Evolutionary conservation across 1,140 invertebrate species (phyloP), one percentile per base, ranked within the genome.

Genomic region (Heliconius himera): DNA sequence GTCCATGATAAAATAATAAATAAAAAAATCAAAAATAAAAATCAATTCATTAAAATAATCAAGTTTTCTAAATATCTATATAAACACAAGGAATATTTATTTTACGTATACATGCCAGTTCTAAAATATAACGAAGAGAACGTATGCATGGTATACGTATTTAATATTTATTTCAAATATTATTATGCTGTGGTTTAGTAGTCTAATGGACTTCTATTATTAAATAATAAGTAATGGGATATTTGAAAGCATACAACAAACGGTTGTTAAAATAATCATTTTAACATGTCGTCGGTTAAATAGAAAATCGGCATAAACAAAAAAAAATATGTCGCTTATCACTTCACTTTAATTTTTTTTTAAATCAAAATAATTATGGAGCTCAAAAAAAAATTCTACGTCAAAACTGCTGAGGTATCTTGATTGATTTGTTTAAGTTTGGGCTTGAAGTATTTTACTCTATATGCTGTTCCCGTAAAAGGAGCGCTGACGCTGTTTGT

Each of bases 41-140:
- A 49, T n/a, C n/a, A 51, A 78, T 74, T 36, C 60, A 29, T 70
- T 8, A 74, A 26, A 79, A 79, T 74, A 70, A 74, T 70, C 33
- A 79, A 74, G 56, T 51, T 66, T 74, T 79, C 56, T 49, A 74
- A 74, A 74, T 8, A 29, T 60, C 49, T 74, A 33, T 70, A 73
- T 56, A 66, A 74, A 78, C 41, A 22, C 20, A 16, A 66, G 26
- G 26, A 66, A 66, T 56, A 56, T 29, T 66, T 26, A 29, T 66
- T 66, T 66, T 29, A 66, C 22, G 60, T 29, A 16, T 66, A 66
- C 60, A 66, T 66, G 3, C 60, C 22, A 66, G 22, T 66, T 66
- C 11, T 29, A 66, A 66, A 18, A 66, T 22, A 22, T 3, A 8
- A 22, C n/a, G n/a, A 8, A 56, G 54, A 56, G 54, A 56, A 56